Conservation (phyloP, 2,888 invertebrate species). For the Dolichomitus sp. region DNA sequence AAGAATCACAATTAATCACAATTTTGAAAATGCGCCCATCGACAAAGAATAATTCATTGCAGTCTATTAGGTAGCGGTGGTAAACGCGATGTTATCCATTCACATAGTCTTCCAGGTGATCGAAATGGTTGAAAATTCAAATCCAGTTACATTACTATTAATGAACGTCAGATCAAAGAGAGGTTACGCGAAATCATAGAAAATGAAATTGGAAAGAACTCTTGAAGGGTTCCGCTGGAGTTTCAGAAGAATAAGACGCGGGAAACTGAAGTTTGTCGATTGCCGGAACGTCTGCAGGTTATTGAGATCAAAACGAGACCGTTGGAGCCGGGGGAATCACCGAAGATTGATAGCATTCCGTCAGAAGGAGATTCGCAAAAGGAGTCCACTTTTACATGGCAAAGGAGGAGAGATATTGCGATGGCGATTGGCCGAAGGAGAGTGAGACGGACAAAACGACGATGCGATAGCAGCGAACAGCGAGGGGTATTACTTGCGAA, state of each 20-base stretch:
- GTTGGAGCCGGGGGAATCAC: conserved; percentile 15
- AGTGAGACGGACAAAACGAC: conserved; percentile 25
- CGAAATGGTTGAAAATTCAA: not conserved
- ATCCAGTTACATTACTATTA: not conserved
- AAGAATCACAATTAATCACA: conserved; percentile 14
- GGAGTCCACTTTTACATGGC: conserved; percentile 51
- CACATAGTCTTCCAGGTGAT: not conserved
- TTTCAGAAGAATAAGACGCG: conserved; percentile 17
- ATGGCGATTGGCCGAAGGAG: conserved; percentile 57
- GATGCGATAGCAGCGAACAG: conserved; percentile 7
- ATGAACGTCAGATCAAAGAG: not conserved
- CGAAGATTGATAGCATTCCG: conserved; percentile 62
- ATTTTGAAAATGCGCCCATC: conserved; percentile 17
- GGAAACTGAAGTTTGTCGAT: conserved; percentile 14
- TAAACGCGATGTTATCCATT: not conserved
- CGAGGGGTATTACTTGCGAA: conserved; percentile 48
- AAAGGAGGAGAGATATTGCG: conserved; percentile 61
- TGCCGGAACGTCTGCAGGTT: conserved; percentile 18
- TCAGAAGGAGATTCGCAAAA: conserved; percentile 30
- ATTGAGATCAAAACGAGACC: conserved; percentile 48
- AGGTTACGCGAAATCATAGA: not conserved
- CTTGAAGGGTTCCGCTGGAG: not conserved
- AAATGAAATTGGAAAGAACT: not conserved
- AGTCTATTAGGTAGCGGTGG: not conserved
- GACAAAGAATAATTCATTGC: not conserved